Base-by-base conservation (phyloP, 1,140 invertebrate genomes). In the Atta texana region DNA sequence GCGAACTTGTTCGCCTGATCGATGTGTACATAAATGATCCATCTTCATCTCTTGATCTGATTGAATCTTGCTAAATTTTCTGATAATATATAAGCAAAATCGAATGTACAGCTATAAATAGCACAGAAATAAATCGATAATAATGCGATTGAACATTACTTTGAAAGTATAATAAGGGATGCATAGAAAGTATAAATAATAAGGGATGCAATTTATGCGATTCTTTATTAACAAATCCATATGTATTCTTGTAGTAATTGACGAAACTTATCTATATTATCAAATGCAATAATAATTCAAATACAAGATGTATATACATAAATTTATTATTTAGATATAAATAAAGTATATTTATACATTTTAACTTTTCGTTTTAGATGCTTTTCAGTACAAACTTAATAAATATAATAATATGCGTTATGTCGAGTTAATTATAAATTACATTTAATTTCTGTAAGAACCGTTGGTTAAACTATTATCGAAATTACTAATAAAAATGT, bases 1-100 rank as follows among this genome's bases (percentile, higher is more conserved):
- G n/a, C 28, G n/a, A 68, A 78, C 72, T 86, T 86, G 57, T 72
- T 31, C 59, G 18, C 18, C 66, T 14, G 6, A 18, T 21, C 49
- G 28, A n/a, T 39, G 24, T 39, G 44, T 57, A 18, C 72, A 57
- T 16, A 61, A 53, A 76, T 44, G 39, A 44, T 76, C 18, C 53
- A 76, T 39, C 21, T 55, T 76, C n/a, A 75, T 75, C 53, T 75
- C 31, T 24, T 57, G n/a, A 39, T 75, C 59, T 39, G 53, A 14
- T 12, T 16, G 74, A 39, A 76, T 61, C 31, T 76, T 53, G 55
- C 21, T 14, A 76, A 53, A 61, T 76, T 59, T 75, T 8, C 34
- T n/a, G 34, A 61, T 24, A 44, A 61, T 7, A 14, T 61, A 31
- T 14, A 18, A 10, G 8, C 6, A 75, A 57, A 75, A 57, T 75